Percentiles rank a stretch among this genome's conserved stretches.
phyloP scores from a whole-genome alignment of 2,113 vertebrate species.

The Jacana jacana region DNA sequence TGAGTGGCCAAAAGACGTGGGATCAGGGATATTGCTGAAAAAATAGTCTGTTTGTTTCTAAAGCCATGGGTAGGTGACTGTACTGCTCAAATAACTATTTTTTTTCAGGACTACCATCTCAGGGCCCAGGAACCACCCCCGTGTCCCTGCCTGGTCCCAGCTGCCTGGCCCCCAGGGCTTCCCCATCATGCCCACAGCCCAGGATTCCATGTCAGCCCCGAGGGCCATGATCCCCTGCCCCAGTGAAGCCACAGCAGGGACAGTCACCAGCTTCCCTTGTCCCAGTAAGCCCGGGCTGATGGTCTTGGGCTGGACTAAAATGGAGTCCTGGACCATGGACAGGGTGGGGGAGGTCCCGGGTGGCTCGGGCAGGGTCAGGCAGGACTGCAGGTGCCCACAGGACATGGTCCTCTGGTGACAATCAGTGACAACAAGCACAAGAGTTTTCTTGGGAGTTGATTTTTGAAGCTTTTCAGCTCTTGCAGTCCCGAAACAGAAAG shows the following conservation, averaged over 20 bases:
- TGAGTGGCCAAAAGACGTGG: neutral
- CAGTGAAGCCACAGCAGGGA: accelerated
- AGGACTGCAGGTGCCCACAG: neutral
- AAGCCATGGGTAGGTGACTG: neutral
- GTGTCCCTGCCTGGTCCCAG: no score
- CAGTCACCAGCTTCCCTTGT: neutral
- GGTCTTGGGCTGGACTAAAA: neutral
- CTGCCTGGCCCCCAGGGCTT: neutral
- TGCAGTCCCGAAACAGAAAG: neutral
- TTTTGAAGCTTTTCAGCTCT: neutral
- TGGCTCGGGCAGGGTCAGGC: neutral
- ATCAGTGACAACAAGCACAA: neutral
- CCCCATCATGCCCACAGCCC: no score
- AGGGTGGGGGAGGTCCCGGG: accelerated
- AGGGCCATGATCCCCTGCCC: neutral
- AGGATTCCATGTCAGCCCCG: neutral
- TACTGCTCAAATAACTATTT: neutral
- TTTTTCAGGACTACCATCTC: neutral
- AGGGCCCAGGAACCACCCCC: neutral
- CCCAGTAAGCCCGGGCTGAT: neutral
- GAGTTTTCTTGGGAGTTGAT: neutral
- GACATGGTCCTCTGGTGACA: neutral
- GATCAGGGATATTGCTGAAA: neutral
- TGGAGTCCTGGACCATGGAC: neutral
- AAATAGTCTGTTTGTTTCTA: neutral